Evolutionary conservation across 2,113 vertebrate genomes (phyloP).

Genomic region (Nothocercus nigrocapillus): DNA sequence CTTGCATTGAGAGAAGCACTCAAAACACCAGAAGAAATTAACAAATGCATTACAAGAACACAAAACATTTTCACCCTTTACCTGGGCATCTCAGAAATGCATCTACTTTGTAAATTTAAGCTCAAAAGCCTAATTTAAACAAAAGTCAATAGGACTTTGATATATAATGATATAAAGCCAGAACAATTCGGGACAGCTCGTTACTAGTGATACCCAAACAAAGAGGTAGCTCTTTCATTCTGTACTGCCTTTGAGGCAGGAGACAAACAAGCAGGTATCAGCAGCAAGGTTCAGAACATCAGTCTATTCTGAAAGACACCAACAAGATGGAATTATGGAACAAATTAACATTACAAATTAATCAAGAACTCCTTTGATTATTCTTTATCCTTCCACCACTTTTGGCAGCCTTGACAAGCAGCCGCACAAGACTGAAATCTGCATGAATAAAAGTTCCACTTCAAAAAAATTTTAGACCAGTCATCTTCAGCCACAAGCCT

Average conservation of each 20-base stretch:
- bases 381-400: not conserved
- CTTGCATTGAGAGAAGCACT: not conserved
- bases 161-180: not conserved
- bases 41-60: not conserved
- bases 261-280: not conserved
- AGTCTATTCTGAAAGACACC: not conserved
- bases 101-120: not conserved
- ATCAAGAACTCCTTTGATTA: not conserved
- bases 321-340: not conserved
- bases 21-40: not conserved
- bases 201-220: not conserved
- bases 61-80: not conserved
- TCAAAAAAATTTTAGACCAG: fast-evolving
- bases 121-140: not conserved
- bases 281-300: not conserved
- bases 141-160: not conserved
- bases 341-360: not conserved
- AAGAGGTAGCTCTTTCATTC: not conserved
- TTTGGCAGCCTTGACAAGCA: not conserved
- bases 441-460: fast-evolving
- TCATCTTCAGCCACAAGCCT: not conserved
- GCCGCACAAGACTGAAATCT: not conserved
- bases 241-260: not conserved
- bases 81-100: not conserved
- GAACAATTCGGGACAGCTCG: not conserved